These are phyloP conservation scores for Drosophila kurseongensis DNA, from an alignment of 1,140 invertebrate genomes.

Conservation along the genomic window DNA sequence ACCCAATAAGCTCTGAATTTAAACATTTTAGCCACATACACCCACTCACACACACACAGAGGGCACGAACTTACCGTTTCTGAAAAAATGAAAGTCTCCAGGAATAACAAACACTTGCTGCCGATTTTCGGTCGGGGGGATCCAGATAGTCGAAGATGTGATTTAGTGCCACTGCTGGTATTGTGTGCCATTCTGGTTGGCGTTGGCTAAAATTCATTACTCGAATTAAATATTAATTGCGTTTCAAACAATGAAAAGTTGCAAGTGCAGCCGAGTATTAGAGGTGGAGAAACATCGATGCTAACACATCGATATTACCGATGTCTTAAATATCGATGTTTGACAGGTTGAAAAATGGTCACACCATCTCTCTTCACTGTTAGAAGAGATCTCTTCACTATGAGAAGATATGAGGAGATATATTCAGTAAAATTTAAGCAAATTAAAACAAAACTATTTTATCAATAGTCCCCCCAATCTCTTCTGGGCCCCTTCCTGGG, in stretches of 20 bases:
- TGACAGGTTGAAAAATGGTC: no score
- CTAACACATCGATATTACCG: no score
- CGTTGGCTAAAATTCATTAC: conserved; percentile 72
- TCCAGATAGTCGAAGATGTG: conserved; percentile 77
- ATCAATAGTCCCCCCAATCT: no score
- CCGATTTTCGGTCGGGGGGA: conserved; percentile 57
- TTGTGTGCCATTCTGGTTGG: conserved; percentile 74
- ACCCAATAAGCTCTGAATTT: conserved; percentile 21
- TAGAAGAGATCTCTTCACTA: no score
- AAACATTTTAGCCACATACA: conserved; percentile 24
- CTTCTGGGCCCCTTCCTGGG: no score
- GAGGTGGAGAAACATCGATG: no score
- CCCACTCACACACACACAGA: conserved; percentile 3
- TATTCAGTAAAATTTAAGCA: no score
- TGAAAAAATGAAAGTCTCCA: conserved; percentile 79
- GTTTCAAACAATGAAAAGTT: conserved; percentile 49
- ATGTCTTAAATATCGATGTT: no score
- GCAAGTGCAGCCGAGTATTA: conserved; percentile 33
- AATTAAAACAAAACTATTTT: no score
- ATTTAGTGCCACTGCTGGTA: conserved; percentile 76
- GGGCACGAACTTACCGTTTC: conserved; percentile 71
- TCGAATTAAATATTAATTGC: conserved; percentile 47
- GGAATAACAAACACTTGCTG: conserved; percentile 74
- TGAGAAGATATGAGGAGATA: no score
- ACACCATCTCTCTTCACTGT: no score